Evolutionary conservation across 2,888 invertebrate species (phyloP), one percentile per base, ranked within the genome.

Genomic region (Xestia xanthographa): DNA sequence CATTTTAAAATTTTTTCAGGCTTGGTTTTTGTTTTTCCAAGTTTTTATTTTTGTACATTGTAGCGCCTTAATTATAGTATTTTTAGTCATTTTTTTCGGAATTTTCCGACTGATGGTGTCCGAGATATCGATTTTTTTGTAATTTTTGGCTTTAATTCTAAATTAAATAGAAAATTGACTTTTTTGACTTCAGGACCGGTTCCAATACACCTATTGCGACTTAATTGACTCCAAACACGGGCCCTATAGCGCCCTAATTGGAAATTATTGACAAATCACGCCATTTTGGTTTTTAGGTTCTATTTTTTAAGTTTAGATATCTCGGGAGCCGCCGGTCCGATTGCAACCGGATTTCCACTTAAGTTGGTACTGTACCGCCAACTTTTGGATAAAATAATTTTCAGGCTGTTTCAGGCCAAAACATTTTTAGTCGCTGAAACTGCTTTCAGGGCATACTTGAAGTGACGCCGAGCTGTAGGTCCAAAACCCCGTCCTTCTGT

Each of bases 311-410:
- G 1, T 3, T 0, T 1, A 1, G 3, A 62, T 38, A 38, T 38
- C 62, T 62, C 22, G 11, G 12, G 38, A 62, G 0, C 62, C 62
- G 11, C 38, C 41, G 38, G 22, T 0, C n/a, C 5, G 38, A 22
- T 9, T 11, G 5, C 0, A 4, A 0, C 12, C 38, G 12, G 2
- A 2, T 38, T 62, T 62, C 6, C 22, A 38, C 4, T 38, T 0
- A 0, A 0, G 2, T 3, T 0, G 0, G 22, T 9, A 1, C 11
- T 1, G 0, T 11, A 11, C 17, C 1, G 45, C 5, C 4, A 12
- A 22, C 3, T 41, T n/a, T 38, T 2, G 5, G 12, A 9, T 6
- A 9, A 1, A 9, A 6, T 9, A 0, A 2, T 12, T 62, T 62
- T 62, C 62, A 62, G 62, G 0, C 4, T 0, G 0, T 62, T 62